A percentile compares a stretch with the other conserved stretches of the same genome.
Evolutionary conservation across 2,113 vertebrate species (phyloP).

Genomic region (Ondatra zibethicus): DNA sequence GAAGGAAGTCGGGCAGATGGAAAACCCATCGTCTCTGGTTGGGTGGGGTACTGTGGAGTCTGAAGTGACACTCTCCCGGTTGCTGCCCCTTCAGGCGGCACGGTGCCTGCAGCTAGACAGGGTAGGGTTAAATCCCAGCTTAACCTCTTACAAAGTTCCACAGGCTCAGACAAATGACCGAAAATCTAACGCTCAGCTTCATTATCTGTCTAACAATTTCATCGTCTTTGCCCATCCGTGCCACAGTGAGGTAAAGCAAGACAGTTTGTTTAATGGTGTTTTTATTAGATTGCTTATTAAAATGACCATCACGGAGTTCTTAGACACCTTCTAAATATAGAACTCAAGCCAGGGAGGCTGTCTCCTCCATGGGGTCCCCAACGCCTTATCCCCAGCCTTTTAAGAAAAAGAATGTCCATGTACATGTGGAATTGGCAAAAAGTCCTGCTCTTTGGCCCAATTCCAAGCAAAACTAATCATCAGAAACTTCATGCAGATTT

Average conservation of each 20-base stretch:
- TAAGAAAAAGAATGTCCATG: conserved; percentile 80
- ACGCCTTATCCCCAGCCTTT: conserved; percentile 82
- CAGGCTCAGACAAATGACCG: not conserved
- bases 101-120: not conserved
- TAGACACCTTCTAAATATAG: not conserved
- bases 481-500: conserved; percentile 88
- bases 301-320: not conserved
- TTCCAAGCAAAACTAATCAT: conserved; percentile 88
- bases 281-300: not conserved
- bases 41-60: not conserved
- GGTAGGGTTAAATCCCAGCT: not conserved
- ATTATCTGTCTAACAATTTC: not conserved
- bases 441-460: conserved; percentile 84
- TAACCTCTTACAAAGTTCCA: not conserved
- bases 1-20: not conserved
- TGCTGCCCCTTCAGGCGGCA: not conserved
- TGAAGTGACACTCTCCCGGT: not conserved
- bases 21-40: not conserved
- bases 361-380: conserved; percentile 27
- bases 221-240: not conserved
- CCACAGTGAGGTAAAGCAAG: not conserved
- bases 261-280: not conserved
- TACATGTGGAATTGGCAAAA: conserved; percentile 84
- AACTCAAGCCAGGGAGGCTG: not conserved
- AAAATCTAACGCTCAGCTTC: conserved; percentile 28